Evolutionary conservation across 2,797 vertebrate genomes (phyloP), one percentile per base, ranked within the genome.

Genomic region (Distichodus sexfasciatus): DNA sequence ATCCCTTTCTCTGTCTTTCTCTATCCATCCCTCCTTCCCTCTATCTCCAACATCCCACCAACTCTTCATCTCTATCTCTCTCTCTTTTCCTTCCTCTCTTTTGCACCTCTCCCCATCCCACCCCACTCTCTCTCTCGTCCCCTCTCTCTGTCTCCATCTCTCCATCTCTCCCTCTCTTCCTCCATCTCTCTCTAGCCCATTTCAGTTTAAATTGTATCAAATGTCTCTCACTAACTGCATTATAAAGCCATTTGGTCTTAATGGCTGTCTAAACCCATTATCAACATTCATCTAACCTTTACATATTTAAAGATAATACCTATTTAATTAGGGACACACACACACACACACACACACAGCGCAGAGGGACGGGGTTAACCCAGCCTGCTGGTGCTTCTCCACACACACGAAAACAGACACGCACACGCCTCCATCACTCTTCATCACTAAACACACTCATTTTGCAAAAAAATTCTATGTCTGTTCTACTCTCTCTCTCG

Each of bases 181-280:
- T 29, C n/a, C 41, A 82, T 62, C 74, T 83, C 70, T 80, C 84
- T 87, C 75, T 81, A 82, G 87, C 86, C 82, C 80, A 82, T 79
- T 91, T 91, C 90, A 90, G 88, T 86, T 81, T 88, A 92, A 91
- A 92, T 92, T 90, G 85, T 90, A 93, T 93, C 91, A 90, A 90
- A 91, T 87, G 91, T 92, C 92, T 91, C 87, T 88, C 86, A 89
- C 90, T 94, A 93, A 94, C 92, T 91, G 84, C 92, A 92, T 94
- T 92, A 94, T 90, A 93, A 91, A 94, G 91, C 91, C 94, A 95
- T 96, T 94, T 95, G 82, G 84, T 88, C 91, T 89, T 95, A 95
- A 95, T 94, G 93, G 90, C 92, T 91, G 90, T 93, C 91, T 90
- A 92, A 94, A 94, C 88, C 89, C 92, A 95, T 96, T 95, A 95